A percentile compares a stretch with the other conserved stretches of the same genome.
These are phyloP conservation scores for Phymorhynchus buccinoides DNA, from an alignment of 1,140 invertebrate species.

Conservation along the genomic window DNA sequence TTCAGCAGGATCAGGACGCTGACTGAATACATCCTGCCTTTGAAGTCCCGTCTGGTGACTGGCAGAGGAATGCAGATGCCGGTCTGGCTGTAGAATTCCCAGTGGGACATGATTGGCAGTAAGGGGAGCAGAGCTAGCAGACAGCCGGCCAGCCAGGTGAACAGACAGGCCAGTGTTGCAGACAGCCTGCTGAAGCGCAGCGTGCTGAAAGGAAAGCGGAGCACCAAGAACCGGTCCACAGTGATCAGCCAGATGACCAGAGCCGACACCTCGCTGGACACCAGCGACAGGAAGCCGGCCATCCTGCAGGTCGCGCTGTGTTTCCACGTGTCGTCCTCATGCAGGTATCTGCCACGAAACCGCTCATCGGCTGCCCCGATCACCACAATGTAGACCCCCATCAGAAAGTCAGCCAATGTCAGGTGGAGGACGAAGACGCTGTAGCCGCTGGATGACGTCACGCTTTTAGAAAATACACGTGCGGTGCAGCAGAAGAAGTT, in stretches of 20 bases:
- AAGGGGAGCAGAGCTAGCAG: constrained; percentile 33
- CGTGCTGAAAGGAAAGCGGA: constrained; percentile 16
- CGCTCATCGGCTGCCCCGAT: constrained; percentile 35
- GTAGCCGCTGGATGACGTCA: constrained; percentile 21
- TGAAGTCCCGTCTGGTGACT: no score
- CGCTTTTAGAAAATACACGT: constrained; percentile 6
- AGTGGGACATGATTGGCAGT: no score
- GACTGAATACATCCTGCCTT: no score
- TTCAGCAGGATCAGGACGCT: no score
- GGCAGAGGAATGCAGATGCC: no score
- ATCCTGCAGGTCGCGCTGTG: constrained; percentile 25
- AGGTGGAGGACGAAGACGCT: constrained; percentile 54
- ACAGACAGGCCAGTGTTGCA: constrained; percentile 9
- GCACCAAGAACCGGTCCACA: constrained; percentile 36
- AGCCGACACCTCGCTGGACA: constrained; percentile 44
- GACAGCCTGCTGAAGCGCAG: not conserved
- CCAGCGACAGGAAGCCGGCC: constrained; percentile 39
- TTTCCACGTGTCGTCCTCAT: constrained; percentile 34
- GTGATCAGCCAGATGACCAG: constrained; percentile 53
- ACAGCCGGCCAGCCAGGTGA: constrained; percentile 27
- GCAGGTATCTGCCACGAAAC: constrained; percentile 53
- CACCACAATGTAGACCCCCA: constrained; percentile 39
- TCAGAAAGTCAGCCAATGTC: constrained; percentile 38
- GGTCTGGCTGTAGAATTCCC: no score
- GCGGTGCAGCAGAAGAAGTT: constrained; percentile 42